These are phyloP conservation scores for Glyptemys insculpta DNA, from an alignment of 2,797 vertebrate genomes.

Conservation along the genomic window DNA sequence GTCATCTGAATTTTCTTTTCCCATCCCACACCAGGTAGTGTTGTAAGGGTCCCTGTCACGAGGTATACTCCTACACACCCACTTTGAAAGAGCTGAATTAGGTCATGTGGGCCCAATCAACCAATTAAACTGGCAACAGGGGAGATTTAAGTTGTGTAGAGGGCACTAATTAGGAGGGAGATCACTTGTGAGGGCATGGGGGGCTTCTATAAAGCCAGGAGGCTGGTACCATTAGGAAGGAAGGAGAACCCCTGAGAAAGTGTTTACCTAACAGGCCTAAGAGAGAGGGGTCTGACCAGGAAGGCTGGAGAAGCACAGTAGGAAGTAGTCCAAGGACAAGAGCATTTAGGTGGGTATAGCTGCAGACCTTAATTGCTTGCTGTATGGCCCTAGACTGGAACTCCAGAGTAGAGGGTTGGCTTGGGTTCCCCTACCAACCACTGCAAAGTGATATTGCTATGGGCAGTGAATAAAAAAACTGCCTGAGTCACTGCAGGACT, in stretches of 20 bases:
- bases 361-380: background rate
- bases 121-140: background rate
- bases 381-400: background rate
- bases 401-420: background rate
- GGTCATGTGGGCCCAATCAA: background rate
- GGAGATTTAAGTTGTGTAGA: background rate
- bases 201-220: too few species aligned
- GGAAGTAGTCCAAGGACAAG: background rate
- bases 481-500: background rate
- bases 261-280: too few species aligned
- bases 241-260: too few species aligned
- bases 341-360: background rate
- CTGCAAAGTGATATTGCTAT: background rate
- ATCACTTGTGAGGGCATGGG: background rate
- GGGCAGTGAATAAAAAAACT: background rate
- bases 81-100: background rate
- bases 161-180: background rate
- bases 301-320: background rate
- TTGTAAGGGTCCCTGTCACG: background rate
- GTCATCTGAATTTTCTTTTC: conserved; percentile 40
- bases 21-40: background rate
- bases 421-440: background rate
- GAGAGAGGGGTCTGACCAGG: background rate
- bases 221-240: too few species aligned
- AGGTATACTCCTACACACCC: background rate